Evolutionary conservation across 2,888 invertebrate genomes (phyloP).

Genomic region (Drosophila prostipennis): DNA sequence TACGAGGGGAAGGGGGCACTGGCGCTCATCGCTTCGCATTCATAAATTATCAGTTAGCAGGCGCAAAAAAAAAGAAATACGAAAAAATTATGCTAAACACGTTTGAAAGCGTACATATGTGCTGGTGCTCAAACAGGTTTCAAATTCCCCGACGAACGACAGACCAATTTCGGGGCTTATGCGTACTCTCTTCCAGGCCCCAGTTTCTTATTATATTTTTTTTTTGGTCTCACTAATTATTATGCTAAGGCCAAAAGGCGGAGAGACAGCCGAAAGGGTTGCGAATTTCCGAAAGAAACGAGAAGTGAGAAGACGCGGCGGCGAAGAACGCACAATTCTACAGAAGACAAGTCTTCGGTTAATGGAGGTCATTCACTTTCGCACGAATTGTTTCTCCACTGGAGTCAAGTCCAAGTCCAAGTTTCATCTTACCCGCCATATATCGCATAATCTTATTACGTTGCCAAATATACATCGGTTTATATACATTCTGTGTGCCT

Average conservation of each 20-base stretch:
- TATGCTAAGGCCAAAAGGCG: constrained; percentile 64
- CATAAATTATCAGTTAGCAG: constrained; percentile 68
- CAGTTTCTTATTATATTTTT: constrained; percentile 51
- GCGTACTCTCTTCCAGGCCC: constrained; percentile 46
- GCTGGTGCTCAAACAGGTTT: constrained; percentile 69
- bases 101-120: constrained; percentile 54
- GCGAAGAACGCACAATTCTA: constrained; percentile 49
- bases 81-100: constrained; percentile 71
- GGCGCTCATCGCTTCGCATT: constrained; percentile 69
- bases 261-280: constrained; percentile 58
- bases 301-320: constrained; percentile 28
- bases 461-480: constrained; percentile 46
- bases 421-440: constrained; percentile 45
- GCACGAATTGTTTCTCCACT: constrained; percentile 82
- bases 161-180: constrained; percentile 51
- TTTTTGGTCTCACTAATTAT: constrained; percentile 70
- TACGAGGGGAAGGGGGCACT: constrained; percentile 56
- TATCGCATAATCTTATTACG: constrained; percentile 72
- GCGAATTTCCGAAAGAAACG: constrained; percentile 56
- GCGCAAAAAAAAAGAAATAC: constrained; percentile 29
- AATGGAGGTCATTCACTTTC: constrained; percentile 85
- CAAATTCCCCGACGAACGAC: constrained; percentile 68
- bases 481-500: constrained; percentile 23
- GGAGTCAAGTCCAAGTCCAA: constrained; percentile 64
- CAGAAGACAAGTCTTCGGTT: constrained; percentile 70